Evolutionary conservation across 2,797 vertebrate species (phyloP), one percentile per base, ranked within the genome.

Genomic region (Bufotes viridis): DNA sequence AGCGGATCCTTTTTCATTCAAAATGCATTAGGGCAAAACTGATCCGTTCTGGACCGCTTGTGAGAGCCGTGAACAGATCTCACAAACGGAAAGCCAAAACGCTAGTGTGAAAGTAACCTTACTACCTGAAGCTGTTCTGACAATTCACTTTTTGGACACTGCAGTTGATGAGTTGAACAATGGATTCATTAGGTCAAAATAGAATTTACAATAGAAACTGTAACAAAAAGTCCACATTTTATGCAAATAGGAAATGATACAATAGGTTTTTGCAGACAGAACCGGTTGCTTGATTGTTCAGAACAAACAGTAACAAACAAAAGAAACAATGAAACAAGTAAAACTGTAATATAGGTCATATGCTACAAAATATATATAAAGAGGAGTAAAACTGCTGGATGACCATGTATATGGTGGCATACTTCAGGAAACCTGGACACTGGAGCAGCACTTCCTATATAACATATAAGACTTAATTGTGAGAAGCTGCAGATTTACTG

Each of bases 231-330:
- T n/a, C 34, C n/a, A 57, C 70, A 84, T 58, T 58, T 84, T 84
- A 75, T 84, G 55, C 82, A 84, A 60, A 60, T 75, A 75, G 49
- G 82, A 75, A n/a, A 84, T 75, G n/a, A 24, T 60, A 75, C 29
- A 74, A 58, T 34, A 49, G 69, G 11, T 69, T 67, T 51, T 69
- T 69, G 65, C 57, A 29, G 67, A 82, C 65, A 70, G 53, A 70
- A 34, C 7, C 12, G 13, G 26, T 70, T 26, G 14, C 7, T 49
- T 49, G n/a, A 74, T 34, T 8, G 42, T 10, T 42, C 20, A 42
- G 29, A 74, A 75, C 72, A 75, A 49, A 49, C 4, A 42, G 34
- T 6, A 75, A 74, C 34, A 49, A 22, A 69, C 13, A 69, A 24
- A 67, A 69, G 12, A 1, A 69, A 49, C 70, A 74, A 49, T 74